Evolutionary conservation across 2,888 invertebrate genomes (phyloP), one percentile per base, ranked within the genome.

Genomic region (Sycophila texana): DNA sequence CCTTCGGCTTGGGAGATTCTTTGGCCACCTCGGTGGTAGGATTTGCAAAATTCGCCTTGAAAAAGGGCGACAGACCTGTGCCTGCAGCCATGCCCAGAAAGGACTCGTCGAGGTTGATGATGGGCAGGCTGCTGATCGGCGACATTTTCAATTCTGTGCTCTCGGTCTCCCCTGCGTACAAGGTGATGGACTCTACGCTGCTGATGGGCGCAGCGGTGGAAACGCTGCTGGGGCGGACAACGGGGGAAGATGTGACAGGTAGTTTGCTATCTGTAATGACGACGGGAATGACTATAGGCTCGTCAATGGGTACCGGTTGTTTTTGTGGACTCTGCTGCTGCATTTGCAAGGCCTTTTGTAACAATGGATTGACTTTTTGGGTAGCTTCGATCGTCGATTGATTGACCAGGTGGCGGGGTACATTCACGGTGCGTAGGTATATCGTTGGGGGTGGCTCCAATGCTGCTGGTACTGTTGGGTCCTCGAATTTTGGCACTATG

Each of bases 51-150:
- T 4, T n/a, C n/a, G n/a, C 14, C 73, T 89, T 89, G 12, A 89
- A 80, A 70, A 86, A 87, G 0, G 89, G 89, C 0, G 90, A 89
- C 2, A 89, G 78, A 65, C 88, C 87, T 0, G 86, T 85, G 12
- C 85, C 84, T 0, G 85, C 4, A 0, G 86, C 83, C 0, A 88
- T 26, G n/a, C 80, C 85, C 1, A 76, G 49, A 3, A 84, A 66
- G 3, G 85, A 84, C 4, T 86, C 87, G 3, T 89, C 89, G 2
- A 88, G 63, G 18, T 82, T 86, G 30, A 90, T 84, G 5, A 83
- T 79, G 2, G 89, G 86, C 81, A 89, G 82, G 5, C 85, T 77
- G 7, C 82, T 47, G 1, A 77, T 73, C 12, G 82, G 77, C 2
- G 87, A 84, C 20, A 89, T 18, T 3, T 85, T 82, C 3, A 86